Percentiles rank a stretch among this genome's conserved stretches.
These are phyloP conservation scores for Nannoperca obscura DNA, from an alignment of 2,797 vertebrate species.

Conservation along the genomic window DNA sequence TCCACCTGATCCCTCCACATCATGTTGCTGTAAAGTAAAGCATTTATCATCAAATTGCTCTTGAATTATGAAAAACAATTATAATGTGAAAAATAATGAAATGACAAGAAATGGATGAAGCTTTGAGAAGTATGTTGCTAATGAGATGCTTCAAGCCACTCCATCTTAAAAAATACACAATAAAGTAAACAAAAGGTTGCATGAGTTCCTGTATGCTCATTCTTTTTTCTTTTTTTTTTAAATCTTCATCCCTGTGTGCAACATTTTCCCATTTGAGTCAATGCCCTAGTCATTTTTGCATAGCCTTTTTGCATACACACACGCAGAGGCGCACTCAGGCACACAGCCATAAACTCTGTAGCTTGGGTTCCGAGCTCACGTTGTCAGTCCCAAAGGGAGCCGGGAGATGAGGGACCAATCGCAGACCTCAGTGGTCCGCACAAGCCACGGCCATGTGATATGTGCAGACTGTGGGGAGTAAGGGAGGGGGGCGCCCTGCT, in stretches of 20 bases:
- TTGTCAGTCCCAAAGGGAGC: conserved; percentile 72
- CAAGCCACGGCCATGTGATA: conserved; percentile 78
- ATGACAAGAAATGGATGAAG: background rate
- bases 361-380: conserved; percentile 70
- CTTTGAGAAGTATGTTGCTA: background rate
- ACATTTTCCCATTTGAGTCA: conserved; percentile 23
- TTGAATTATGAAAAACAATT: conserved; percentile 5
- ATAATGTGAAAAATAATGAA: background rate
- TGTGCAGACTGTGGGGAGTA: conserved; percentile 41
- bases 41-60: conserved; percentile 1
- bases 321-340: conserved; percentile 18
- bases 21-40: background rate
- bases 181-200: background rate
- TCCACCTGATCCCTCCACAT: background rate
- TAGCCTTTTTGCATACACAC: conserved; percentile 7
- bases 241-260: background rate
- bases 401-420: conserved; percentile 67
- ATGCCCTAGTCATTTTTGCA: background rate
- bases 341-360: conserved; percentile 29
- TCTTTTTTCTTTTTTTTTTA: too few species aligned
- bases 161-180: background rate
- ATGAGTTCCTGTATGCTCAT: background rate
- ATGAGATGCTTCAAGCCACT: background rate
- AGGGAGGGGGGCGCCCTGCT: conserved; percentile 52
- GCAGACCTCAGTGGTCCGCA: conserved; percentile 57